Evolutionary conservation across 2,888 invertebrate species (phyloP).

Genomic region (Perizoma flavofasciatum): DNA sequence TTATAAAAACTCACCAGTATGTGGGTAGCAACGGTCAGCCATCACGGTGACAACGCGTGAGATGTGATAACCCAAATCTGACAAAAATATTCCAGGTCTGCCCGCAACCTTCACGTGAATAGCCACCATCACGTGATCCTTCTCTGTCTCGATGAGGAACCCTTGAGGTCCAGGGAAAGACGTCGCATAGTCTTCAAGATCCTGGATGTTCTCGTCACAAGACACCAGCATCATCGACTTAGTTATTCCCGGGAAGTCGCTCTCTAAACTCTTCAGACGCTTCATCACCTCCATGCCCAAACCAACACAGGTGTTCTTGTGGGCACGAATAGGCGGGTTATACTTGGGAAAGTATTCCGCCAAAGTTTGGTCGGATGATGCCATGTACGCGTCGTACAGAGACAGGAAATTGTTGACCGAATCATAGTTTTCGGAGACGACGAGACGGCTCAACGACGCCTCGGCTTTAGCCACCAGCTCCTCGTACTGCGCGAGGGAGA

Average conservation of each 20-base stretch:
- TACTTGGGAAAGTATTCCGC: slow-evolving; percentile 92
- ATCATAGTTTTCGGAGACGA: slow-evolving; percentile 94
- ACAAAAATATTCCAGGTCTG: slow-evolving; percentile 89
- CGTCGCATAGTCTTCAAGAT: slow-evolving; percentile 85
- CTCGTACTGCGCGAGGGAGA: slow-evolving; percentile 91
- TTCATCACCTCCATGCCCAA: slow-evolving; percentile 92
- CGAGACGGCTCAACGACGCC: slow-evolving; percentile 91
- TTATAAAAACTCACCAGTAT: slow-evolving; percentile 86
- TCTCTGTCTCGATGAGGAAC: slow-evolving; percentile 88
- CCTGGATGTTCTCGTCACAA: slow-evolving; percentile 93
- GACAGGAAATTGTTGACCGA: slow-evolving; percentile 93
- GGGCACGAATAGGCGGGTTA: slow-evolving; percentile 91
- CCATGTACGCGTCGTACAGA: slow-evolving; percentile 87
- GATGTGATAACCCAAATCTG: slow-evolving; percentile 96
- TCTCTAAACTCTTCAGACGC: slow-evolving; percentile 84
- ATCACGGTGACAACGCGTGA: slow-evolving; percentile 94
- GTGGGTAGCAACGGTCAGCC: slow-evolving; percentile 94
- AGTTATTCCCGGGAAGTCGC: slow-evolving; percentile 87
- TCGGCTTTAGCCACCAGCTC: slow-evolving; percentile 92
- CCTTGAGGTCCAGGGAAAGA: slow-evolving; percentile 84
- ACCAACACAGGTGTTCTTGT: slow-evolving; percentile 95
- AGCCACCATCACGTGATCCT: slow-evolving; percentile 94
- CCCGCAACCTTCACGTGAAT: slow-evolving; percentile 89
- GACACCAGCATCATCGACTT: slow-evolving; percentile 90
- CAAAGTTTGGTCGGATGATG: slow-evolving; percentile 87